phyloP scores from a whole-genome alignment of 37 sponge, comb jelly and placozoan species.

The Hormiphora californensis region DNA sequence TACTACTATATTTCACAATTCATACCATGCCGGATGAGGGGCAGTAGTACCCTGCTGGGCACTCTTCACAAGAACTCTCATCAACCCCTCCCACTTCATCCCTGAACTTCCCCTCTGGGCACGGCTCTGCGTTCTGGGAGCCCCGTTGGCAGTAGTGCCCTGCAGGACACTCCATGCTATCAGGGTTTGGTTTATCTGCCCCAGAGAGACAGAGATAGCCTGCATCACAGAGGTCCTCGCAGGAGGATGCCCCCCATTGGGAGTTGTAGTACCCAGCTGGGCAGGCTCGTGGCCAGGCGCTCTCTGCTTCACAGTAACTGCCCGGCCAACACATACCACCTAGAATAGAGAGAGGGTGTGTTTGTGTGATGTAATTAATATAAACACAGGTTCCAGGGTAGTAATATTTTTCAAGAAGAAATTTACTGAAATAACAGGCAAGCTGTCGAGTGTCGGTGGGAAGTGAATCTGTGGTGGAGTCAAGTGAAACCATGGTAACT shows the following conservation, averaged over 20 bases:
- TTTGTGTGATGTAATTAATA: no score
- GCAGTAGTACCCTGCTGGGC: slow-evolving; percentile 54
- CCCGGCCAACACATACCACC: slow-evolving; percentile 56
- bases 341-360: no score
- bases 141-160: slow-evolving; percentile 54
- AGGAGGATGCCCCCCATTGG: slow-evolving; percentile 21
- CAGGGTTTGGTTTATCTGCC: neutral
- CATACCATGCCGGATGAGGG: neutral
- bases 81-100: slow-evolving; percentile 17
- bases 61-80: slow-evolving; percentile 6
- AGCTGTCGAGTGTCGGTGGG: no score
- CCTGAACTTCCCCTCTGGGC: neutral
- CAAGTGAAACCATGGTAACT: no score
- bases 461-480: no score
- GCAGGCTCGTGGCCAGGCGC: neutral
- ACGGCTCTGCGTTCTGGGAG: neutral
- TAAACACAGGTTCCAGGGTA: no score
- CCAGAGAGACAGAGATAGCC: slow-evolving; percentile 42
- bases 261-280: slow-evolving; percentile 25
- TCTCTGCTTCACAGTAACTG: slow-evolving; percentile 7
- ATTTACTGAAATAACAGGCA: no score
- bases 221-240: slow-evolving; percentile 47
- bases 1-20: no score
- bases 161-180: neutral
- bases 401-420: no score